Percentiles rank a stretch among this genome's conserved stretches.
Conservation (phyloP, 2,888 invertebrate species). For the Noctua fimbriata region DNA sequence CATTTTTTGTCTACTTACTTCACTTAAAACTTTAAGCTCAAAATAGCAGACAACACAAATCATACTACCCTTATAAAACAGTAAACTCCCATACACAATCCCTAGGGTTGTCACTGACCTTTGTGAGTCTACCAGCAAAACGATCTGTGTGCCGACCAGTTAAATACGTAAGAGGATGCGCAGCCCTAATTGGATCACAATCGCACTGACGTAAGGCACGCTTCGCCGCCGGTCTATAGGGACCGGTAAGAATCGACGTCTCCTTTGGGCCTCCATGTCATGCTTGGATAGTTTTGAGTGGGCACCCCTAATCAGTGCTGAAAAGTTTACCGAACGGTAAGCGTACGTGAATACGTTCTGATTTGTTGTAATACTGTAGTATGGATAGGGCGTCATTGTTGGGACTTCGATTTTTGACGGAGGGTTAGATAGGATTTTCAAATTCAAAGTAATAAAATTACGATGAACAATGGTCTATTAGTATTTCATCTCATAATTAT, state of each 20-base stretch:
- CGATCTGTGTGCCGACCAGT: slow-evolving; percentile 83
- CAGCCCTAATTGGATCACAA: slow-evolving; percentile 88
- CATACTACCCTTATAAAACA: slow-evolving; percentile 62
- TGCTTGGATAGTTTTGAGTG: slow-evolving; percentile 74
- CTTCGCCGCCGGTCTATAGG: slow-evolving; percentile 75
- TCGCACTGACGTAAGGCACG: slow-evolving; percentile 83
- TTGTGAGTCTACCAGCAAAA: slow-evolving; percentile 72
- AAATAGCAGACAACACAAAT: slow-evolving; percentile 33
- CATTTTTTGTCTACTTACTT: neutral
- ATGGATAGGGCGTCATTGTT: slow-evolving; percentile 33
- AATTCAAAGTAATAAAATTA: neutral
- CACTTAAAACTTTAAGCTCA: neutral
- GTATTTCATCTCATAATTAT: slow-evolving; percentile 23
- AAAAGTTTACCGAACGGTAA: slow-evolving; percentile 68
- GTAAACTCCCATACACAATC: slow-evolving; percentile 62
- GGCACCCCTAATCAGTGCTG: slow-evolving; percentile 68
- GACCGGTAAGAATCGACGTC: slow-evolving; percentile 74
- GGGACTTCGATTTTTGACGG: slow-evolving; percentile 17
- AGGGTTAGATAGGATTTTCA: neutral
- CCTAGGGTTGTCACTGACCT: slow-evolving; percentile 67
- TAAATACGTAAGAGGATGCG: slow-evolving; percentile 87
- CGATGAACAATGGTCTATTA: neutral
- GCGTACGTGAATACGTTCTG: slow-evolving; percentile 65
- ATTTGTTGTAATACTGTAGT: slow-evolving; percentile 46
- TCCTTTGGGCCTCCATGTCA: slow-evolving; percentile 75